Conservation (phyloP, 2,797 vertebrate genomes). For the Silurus lanzhouensis region DNA sequence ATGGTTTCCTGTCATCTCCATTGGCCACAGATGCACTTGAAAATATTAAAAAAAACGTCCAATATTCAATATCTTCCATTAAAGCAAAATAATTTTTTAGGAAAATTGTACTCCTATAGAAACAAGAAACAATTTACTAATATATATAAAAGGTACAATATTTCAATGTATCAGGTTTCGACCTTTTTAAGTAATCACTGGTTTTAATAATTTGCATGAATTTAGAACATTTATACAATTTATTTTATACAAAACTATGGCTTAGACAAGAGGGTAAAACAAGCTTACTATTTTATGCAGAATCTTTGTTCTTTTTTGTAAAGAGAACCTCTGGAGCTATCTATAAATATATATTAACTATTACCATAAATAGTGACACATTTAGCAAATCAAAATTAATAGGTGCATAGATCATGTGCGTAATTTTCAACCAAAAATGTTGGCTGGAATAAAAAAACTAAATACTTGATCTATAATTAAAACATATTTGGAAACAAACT, state of each 20-base stretch:
- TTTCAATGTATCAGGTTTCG: conserved; percentile 47
- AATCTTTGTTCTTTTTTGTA: conserved; percentile 37
- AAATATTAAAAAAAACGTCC: conserved; percentile 38
- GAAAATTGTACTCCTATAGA: conserved; percentile 30
- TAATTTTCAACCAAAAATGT: background rate
- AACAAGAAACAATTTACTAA: conserved; percentile 29
- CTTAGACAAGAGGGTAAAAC: conserved; percentile 22
- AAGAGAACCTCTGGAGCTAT: conserved; percentile 40
- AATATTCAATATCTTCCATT: conserved; percentile 20
- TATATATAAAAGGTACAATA: conserved; percentile 34
- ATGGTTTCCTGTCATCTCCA: conserved; percentile 20
- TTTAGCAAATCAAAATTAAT: conserved; percentile 31
- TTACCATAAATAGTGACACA: conserved; percentile 31
- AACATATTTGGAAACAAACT: background rate
- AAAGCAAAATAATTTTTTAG: conserved; percentile 34
- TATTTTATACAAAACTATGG: conserved; percentile 47
- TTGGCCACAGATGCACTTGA: conserved; percentile 53
- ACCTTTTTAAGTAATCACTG: conserved; percentile 46
- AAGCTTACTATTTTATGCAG: conserved; percentile 48
- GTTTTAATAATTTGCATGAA: conserved; percentile 56
- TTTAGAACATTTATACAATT: conserved; percentile 48
- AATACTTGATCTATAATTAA: background rate
- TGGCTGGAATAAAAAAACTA: background rate
- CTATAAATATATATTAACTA: conserved; percentile 35
- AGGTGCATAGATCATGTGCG: conserved; percentile 4